Evolutionary conservation across 2,113 vertebrate species (phyloP).

Genomic region (human): DNA sequence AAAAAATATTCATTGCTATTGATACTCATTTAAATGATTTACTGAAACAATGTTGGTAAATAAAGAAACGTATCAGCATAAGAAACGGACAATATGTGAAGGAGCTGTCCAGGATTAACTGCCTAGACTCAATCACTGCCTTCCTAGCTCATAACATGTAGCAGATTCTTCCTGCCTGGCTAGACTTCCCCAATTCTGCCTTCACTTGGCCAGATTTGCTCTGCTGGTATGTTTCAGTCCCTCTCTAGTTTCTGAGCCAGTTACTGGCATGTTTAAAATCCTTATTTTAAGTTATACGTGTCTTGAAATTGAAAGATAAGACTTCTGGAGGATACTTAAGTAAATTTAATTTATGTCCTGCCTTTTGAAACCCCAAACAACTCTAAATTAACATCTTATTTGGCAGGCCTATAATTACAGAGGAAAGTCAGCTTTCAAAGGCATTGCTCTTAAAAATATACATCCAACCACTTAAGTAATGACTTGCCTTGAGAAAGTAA

Average conservation of each 20-base stretch:
- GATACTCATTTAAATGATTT: background rate
- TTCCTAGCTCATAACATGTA: accelerated
- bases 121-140: background rate
- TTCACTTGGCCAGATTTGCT: background rate
- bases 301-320: constrained; percentile 49
- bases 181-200: background rate
- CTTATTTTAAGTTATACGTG: constrained; percentile 9
- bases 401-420: constrained; percentile 34
- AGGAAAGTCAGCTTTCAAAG: constrained; percentile 12
- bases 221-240: background rate
- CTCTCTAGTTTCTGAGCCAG: background rate
- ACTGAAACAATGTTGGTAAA: background rate
- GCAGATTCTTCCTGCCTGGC: background rate
- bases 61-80: background rate
- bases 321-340: constrained; percentile 51
- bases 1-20: background rate
- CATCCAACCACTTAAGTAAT: background rate
- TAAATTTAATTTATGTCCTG: constrained; percentile 48
- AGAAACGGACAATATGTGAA: background rate
- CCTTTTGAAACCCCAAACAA: constrained; percentile 50
- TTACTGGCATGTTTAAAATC: background rate
- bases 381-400: constrained; percentile 61
- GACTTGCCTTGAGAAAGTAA: constrained; percentile 47
- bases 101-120: background rate
- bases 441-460: constrained; percentile 33